Conservation (phyloP, 2,113 vertebrate genomes). For the Corydoras sp. region DNA sequence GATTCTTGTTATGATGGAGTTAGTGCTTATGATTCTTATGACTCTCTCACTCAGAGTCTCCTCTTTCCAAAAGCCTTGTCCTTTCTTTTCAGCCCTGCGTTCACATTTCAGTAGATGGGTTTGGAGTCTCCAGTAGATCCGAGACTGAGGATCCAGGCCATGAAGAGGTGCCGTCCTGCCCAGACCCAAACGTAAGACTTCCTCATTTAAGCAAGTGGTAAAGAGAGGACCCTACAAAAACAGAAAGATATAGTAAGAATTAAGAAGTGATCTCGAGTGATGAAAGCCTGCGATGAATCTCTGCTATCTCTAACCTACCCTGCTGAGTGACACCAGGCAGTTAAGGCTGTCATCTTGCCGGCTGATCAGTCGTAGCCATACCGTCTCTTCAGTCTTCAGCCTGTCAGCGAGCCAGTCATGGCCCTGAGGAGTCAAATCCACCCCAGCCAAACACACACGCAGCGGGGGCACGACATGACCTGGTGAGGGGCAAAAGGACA, state of each 20-base stretch:
- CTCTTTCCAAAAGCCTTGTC: constrained; percentile 81
- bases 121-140: constrained; percentile 77
- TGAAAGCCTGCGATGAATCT: not conserved
- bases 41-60: constrained; percentile 65
- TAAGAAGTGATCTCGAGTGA: not conserved
- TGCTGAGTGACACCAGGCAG: constrained; percentile 77
- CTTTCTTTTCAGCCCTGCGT: constrained; percentile 74
- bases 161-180: constrained; percentile 70
- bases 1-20: constrained; percentile 60
- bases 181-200: constrained; percentile 77
- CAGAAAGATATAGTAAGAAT: not conserved
- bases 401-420: constrained; percentile 71
- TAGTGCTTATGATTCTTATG: constrained; percentile 51
- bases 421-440: constrained; percentile 74
- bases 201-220: constrained; percentile 77
- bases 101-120: constrained; percentile 82
- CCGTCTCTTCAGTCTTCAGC: constrained; percentile 62
- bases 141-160: constrained; percentile 68
- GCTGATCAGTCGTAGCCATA: constrained; percentile 86
- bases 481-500: constrained; percentile 41
- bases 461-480: constrained; percentile 63
- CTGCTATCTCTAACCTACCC: constrained; percentile 60
- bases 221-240: constrained; percentile 68
- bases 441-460: constrained; percentile 78
- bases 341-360: constrained; percentile 70